These are phyloP conservation scores for Muscicapa comitata DNA, from an alignment of 2,797 vertebrate genomes.

Conservation along the genomic window DNA sequence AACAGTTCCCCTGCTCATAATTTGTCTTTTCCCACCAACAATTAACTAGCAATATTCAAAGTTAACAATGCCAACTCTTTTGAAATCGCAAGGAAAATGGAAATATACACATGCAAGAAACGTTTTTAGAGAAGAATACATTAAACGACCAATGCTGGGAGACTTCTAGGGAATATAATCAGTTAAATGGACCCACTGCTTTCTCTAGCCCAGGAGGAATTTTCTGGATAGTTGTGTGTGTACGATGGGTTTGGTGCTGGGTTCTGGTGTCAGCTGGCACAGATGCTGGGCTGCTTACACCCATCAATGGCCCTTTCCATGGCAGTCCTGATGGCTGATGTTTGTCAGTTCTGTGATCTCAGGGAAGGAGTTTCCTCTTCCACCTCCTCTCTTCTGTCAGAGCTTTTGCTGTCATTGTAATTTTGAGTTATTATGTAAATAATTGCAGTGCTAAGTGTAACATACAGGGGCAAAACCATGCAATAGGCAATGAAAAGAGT, in stretches of 20 bases:
- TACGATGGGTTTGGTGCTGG: not conserved
- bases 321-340: not conserved
- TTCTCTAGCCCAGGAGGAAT: not conserved
- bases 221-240: not conserved
- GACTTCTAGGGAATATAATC: not conserved
- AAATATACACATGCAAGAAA: constrained; percentile 6
- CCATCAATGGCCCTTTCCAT: rapidly evolving
- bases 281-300: not conserved
- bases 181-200: not conserved
- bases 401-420: not conserved
- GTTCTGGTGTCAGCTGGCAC: not conserved
- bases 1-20: constrained; percentile 89
- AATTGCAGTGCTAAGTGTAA: not conserved
- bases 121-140: not conserved
- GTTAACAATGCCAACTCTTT: constrained; percentile 92
- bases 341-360: not conserved
- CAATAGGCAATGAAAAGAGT: not conserved
- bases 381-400: not conserved
- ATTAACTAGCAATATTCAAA: constrained; percentile 94
- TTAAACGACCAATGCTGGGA: not conserved
- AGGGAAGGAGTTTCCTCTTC: not conserved
- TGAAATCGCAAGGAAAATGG: constrained; percentile 46
- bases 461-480: not conserved
- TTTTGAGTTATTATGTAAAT: not conserved
- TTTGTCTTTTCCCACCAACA: constrained; percentile 95